Evolutionary conservation across 2,797 vertebrate species (phyloP).

Genomic region (Brachymystax lenok): DNA sequence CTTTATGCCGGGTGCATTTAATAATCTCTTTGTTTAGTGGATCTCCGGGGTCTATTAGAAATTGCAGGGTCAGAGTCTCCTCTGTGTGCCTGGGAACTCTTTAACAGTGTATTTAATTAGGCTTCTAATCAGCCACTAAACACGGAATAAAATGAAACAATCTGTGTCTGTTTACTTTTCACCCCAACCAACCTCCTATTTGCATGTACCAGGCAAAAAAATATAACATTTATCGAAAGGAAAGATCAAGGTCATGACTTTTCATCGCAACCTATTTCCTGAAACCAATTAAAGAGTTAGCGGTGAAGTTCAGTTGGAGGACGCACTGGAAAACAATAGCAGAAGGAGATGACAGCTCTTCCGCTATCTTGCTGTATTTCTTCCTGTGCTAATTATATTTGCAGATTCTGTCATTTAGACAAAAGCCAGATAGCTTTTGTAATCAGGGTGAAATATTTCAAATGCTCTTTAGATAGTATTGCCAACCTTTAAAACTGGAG

Average conservation of each 20-base stretch:
- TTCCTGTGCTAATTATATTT: constrained; percentile 77
- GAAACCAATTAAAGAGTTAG: constrained; percentile 80
- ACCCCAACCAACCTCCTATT: constrained; percentile 63
- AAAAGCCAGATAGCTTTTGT: constrained; percentile 56
- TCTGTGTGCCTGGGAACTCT: constrained; percentile 72
- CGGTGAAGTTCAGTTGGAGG: constrained; percentile 80
- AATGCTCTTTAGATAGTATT: constrained; percentile 45
- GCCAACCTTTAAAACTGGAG: constrained; percentile 52
- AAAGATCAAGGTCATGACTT: constrained; percentile 82
- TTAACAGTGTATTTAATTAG: constrained; percentile 77
- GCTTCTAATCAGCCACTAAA: constrained; percentile 78
- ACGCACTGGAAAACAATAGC: constrained; percentile 70
- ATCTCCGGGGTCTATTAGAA: constrained; percentile 62
- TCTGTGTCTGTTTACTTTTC: constrained; percentile 76
- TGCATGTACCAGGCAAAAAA: constrained; percentile 71
- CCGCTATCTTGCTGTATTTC: constrained; percentile 62
- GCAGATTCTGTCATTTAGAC: constrained; percentile 78
- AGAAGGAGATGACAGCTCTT: constrained; percentile 60
- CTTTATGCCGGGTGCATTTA: constrained; percentile 62
- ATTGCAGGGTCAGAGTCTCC: constrained; percentile 73
- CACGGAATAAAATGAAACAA: constrained; percentile 76
- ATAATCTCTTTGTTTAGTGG: constrained; percentile 67
- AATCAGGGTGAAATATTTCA: constrained; percentile 66
- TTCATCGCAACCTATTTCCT: constrained; percentile 73
- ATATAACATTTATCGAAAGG: constrained; percentile 69